Evolutionary conservation across 2,888 invertebrate genomes (phyloP).

Genomic region (Tanypteryx hageni): DNA sequence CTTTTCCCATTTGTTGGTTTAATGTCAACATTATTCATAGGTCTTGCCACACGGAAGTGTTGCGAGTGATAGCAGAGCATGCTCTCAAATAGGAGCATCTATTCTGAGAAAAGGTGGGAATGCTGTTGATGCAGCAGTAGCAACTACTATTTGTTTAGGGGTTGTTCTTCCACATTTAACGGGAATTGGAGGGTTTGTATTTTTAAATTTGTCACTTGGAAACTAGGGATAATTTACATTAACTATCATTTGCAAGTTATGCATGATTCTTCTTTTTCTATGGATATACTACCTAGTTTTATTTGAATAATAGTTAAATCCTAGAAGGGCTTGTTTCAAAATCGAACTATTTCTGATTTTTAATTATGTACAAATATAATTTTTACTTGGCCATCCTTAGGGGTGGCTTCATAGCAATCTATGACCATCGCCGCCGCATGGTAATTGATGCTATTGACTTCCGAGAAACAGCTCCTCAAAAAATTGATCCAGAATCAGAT

Average conservation of each 20-base stretch:
- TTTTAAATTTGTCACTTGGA: constrained; percentile 39
- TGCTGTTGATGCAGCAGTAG: constrained; percentile 87
- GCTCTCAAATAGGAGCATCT: constrained; percentile 84
- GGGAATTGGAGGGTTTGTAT: constrained; percentile 85
- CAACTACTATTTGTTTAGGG: constrained; percentile 85
- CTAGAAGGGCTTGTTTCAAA: constrained; percentile 36
- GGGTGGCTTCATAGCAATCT: constrained; percentile 84
- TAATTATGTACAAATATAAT: constrained; percentile 29
- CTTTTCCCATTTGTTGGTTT: constrained; percentile 65
- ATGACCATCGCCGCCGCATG: constrained; percentile 81
- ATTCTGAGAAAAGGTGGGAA: constrained; percentile 84
- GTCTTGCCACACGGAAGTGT: constrained; percentile 86
- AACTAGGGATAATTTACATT: not conserved
- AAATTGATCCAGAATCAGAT: not conserved
- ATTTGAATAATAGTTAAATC: no score
- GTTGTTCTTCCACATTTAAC: constrained; percentile 85
- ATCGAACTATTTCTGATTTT: constrained; percentile 64
- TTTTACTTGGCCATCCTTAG: constrained; percentile 75
- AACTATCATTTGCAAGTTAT: not conserved
- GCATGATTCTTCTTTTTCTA: no score
- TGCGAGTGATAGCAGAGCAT: constrained; percentile 82
- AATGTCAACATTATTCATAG: constrained; percentile 73
- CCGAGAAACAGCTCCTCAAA: constrained; percentile 73
- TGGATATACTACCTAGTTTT: no score
- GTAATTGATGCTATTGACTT: constrained; percentile 80